phyloP scores from a whole-genome alignment of 2,113 vertebrate species.

The Oceanites oceanicus region DNA sequence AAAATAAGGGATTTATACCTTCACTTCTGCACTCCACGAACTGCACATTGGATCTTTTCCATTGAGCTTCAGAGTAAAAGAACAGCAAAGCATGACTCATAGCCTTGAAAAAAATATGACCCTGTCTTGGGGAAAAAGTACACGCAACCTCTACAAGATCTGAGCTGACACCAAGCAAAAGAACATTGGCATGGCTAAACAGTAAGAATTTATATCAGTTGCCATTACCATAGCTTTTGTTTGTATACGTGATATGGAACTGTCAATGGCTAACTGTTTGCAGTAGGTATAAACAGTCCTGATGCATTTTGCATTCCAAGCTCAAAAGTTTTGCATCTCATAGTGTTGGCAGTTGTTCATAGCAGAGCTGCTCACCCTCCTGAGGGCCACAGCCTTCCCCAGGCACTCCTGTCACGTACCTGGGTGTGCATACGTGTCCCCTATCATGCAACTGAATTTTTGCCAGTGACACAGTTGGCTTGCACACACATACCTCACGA shows the following conservation, averaged over 20 bases:
- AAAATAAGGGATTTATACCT: not conserved
- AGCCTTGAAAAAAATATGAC: not conserved
- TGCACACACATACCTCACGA: not conserved
- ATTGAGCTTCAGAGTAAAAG: not conserved
- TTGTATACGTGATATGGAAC: not conserved
- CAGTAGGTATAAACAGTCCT: not conserved
- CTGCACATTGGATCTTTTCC: not conserved
- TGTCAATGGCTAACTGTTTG: not conserved
- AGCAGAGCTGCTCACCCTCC: not conserved
- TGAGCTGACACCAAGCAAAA: not conserved
- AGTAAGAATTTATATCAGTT: not conserved
- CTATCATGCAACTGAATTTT: accelerated
- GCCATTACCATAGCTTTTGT: not conserved
- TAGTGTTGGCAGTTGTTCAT: not conserved
- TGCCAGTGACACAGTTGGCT: not conserved
- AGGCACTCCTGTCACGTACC: not conserved
- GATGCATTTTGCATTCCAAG: not conserved
- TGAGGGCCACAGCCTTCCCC: not conserved
- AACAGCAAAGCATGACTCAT: not conserved
- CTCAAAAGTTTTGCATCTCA: not conserved
- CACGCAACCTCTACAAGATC: not conserved
- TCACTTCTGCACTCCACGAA: not conserved
- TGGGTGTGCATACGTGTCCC: not conserved
- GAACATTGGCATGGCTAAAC: not conserved
- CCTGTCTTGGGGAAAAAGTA: not conserved